Evolutionary conservation across 2,113 vertebrate species (phyloP).

Genomic region (Hiodon alosoides): DNA sequence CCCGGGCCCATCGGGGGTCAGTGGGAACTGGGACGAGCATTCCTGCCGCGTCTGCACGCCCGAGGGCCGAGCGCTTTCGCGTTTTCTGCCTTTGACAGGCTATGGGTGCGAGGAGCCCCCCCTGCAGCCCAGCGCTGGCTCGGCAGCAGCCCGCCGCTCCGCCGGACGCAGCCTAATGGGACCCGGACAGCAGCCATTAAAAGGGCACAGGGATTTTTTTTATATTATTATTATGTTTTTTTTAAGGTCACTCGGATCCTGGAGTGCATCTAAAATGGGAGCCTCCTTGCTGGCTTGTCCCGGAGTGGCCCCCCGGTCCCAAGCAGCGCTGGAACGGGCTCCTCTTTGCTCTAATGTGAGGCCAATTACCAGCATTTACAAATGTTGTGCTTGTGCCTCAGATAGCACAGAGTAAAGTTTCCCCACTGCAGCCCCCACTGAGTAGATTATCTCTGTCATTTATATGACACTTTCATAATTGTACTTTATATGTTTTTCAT

Average conservation of each 20-base stretch:
- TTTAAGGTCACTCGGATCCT: slow-evolving; percentile 4
- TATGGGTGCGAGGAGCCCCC: not conserved
- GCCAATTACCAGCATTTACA: not conserved
- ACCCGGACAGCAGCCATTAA: not conserved
- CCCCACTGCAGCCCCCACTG: too few relatives aligned
- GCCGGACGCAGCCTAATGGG: slow-evolving; percentile 5
- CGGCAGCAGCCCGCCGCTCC: not conserved
- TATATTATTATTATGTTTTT: not conserved
- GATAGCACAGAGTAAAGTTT: too few relatives aligned
- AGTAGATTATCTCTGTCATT: too few relatives aligned
- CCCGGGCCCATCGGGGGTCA: not conserved
- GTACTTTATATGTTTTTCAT: too few relatives aligned
- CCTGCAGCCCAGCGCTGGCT: not conserved
- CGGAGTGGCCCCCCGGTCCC: not conserved
- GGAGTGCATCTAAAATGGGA: not conserved
- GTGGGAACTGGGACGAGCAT: not conserved
- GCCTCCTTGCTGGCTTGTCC: not conserved
- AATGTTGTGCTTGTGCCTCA: too few relatives aligned
- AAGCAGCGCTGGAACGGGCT: not conserved
- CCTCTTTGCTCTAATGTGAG: not conserved
- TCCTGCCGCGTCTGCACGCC: not conserved
- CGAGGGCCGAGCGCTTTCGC: not conserved
- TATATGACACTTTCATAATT: too few relatives aligned
- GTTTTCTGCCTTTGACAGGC: slow-evolving; percentile 4
- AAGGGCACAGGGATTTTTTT: not conserved